Evolutionary conservation across 2,113 vertebrate genomes (phyloP), one percentile per base, ranked within the genome.

Genomic region (Setophaga petechia): DNA sequence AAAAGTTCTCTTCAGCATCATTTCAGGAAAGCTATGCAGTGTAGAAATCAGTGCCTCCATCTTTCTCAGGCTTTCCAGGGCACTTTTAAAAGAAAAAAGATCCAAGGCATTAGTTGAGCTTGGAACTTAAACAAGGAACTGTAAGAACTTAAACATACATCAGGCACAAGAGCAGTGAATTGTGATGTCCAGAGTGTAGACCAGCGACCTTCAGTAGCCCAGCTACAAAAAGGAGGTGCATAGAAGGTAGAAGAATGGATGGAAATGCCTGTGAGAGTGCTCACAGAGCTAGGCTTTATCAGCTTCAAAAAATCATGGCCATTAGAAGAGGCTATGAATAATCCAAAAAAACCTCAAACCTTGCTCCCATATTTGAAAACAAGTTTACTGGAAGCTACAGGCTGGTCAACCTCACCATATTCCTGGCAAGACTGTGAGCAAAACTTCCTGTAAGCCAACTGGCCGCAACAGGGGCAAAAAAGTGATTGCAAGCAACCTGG

Each of bases 331-430:
- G 12, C 77, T 74, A 61, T 2, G 16, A 23, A 47, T 87, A 80
- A 61, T 52, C 24, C 19, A 1, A 2, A 21, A 67, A 66, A 19
- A 28, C 0, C 21, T 3, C 55, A 67, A 86, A 24, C 15, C 10
- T 66, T 33, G 11, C 22, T 57, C 21, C 24, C 2, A 5, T 62
- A 31, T 74, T 69, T 8, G 7, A n/a, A 77, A 74, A 57, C 9
- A 37, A 61, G 3, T 8, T 10, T 69, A n/a, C 4, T 74, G 41
- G 46, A 55, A 93, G 39, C 49, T 89, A 15, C 33, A 68, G 39
- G 13, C 30, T 90, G 43, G 14, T 87, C 37, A 74, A 11, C 37
- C 15, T 72, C 7, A 15, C 33, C 4, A 0, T 75, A 17, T 67
- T 63, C 9, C 20, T 63, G 20, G 35, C 33, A 74, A 31, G 27